Conservation (phyloP, 2,888 invertebrate genomes). For the Actias luna region DNA sequence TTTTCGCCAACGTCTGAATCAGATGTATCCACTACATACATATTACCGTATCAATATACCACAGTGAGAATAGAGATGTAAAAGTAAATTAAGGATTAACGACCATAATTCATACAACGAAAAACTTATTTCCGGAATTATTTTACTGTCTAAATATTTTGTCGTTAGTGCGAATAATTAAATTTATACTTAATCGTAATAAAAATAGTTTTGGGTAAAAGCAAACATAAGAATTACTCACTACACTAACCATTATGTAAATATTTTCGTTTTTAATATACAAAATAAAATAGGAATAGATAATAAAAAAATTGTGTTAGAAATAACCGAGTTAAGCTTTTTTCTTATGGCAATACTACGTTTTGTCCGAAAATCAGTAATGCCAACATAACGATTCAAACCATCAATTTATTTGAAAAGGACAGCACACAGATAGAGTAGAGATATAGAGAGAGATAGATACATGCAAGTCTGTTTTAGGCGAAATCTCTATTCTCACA, state of each 20-base stretch:
- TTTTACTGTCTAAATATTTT: too few species aligned
- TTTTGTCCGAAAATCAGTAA: not conserved
- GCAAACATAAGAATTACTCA: too few species aligned
- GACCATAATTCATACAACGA: not conserved
- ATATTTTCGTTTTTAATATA: not conserved
- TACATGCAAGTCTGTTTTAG: conserved; percentile 1
- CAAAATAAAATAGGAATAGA: not conserved
- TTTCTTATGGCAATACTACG: not conserved
- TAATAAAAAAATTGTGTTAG: not conserved
- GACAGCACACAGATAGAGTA: not conserved
- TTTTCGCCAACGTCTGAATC: not conserved
- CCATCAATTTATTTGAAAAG: not conserved
- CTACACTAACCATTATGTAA: not conserved
- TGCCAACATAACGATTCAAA: not conserved
- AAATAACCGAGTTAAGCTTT: not conserved
- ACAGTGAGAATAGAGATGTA: not conserved
- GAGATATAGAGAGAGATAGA: not conserved
- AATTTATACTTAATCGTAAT: too few species aligned
- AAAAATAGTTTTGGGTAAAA: too few species aligned
- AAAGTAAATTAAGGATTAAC: not conserved
- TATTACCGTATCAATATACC: not conserved
- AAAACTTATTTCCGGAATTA: too few species aligned
- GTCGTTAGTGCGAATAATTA: too few species aligned
- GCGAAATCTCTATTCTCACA: conserved; percentile 16
- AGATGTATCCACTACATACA: not conserved